Conservation (phyloP, 2,888 invertebrate genomes). For the Conus canariensis region DNA sequence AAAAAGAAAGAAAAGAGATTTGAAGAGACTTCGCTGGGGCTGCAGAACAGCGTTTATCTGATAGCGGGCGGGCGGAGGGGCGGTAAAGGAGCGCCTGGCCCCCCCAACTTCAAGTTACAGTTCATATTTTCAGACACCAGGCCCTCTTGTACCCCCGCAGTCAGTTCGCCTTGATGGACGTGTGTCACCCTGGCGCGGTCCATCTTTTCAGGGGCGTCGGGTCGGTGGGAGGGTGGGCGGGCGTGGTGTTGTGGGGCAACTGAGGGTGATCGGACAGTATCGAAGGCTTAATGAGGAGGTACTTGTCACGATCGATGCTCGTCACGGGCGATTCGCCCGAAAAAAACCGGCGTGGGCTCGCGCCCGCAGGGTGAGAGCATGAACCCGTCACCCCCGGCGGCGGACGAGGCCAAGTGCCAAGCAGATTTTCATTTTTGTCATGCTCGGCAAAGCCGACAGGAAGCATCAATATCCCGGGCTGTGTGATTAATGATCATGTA, state of each 20-base stretch:
- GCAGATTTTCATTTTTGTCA: constrained; percentile 74
- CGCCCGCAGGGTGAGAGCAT: background rate
- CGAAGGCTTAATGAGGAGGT: background rate
- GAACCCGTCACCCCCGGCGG: constrained; percentile 41
- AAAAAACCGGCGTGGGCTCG: background rate
- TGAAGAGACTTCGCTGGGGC: constrained; percentile 35
- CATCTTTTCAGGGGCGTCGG: constrained; percentile 52
- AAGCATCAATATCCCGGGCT: constrained; percentile 74
- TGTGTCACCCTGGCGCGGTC: constrained; percentile 74
- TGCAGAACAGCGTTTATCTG: constrained; percentile 42
- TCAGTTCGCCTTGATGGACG: constrained; percentile 73
- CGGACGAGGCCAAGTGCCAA: constrained; percentile 70
- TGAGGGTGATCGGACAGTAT: background rate
- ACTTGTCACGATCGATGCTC: too few species aligned
- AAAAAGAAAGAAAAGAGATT: background rate
- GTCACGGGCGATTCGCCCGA: too few species aligned
- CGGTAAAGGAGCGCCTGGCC: constrained; percentile 51
- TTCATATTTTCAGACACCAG: constrained; percentile 58
- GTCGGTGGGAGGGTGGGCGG: background rate
- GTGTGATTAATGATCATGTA: constrained; percentile 70
- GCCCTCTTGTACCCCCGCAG: constrained; percentile 67
- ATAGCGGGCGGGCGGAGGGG: constrained; percentile 44
- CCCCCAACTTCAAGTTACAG: constrained; percentile 54
- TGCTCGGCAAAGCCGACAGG: constrained; percentile 74
- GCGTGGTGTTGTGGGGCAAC: background rate